Conservation (phyloP, 2,888 invertebrate species). For the Lepidochitona cinerea region DNA sequence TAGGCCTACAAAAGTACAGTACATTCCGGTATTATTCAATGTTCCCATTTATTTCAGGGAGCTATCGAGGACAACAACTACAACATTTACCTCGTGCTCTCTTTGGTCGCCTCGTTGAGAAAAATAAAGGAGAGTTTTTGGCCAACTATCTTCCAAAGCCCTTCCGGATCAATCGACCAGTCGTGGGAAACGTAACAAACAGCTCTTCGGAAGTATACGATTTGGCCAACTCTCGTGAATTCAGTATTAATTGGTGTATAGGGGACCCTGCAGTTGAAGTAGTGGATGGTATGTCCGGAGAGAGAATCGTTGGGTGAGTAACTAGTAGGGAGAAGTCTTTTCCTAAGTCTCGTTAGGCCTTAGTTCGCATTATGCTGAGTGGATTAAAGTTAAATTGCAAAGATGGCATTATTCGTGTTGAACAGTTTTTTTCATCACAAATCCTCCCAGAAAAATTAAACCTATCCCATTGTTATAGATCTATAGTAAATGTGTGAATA, state of each 20-base stretch:
- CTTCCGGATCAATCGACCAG: not conserved
- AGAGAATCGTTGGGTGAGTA: not conserved
- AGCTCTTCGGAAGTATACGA: not conserved
- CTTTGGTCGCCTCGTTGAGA: not conserved
- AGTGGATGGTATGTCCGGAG: conserved; percentile 1
- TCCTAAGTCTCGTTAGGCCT: not conserved
- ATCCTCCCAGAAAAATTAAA: too few species aligned
- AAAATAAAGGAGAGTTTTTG: not conserved
- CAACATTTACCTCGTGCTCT: not conserved
- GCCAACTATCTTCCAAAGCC: not conserved
- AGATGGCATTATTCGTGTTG: too few species aligned
- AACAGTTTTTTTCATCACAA: too few species aligned
- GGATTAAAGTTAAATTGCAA: too few species aligned
- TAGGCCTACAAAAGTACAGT: too few species aligned
- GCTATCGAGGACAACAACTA: not conserved
- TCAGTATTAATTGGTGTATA: not conserved
- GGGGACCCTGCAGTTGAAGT: not conserved
- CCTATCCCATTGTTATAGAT: too few species aligned
- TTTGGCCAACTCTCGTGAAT: not conserved
- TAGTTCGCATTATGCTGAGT: too few species aligned
- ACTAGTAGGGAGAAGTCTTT: not conserved
- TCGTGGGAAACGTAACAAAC: not conserved
- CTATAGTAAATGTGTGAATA: too few species aligned
- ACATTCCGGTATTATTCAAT: too few species aligned
- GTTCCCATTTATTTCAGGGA: too few species aligned